Conservation (phyloP, 2,888 invertebrate species). For the Andrena trimmerana region DNA sequence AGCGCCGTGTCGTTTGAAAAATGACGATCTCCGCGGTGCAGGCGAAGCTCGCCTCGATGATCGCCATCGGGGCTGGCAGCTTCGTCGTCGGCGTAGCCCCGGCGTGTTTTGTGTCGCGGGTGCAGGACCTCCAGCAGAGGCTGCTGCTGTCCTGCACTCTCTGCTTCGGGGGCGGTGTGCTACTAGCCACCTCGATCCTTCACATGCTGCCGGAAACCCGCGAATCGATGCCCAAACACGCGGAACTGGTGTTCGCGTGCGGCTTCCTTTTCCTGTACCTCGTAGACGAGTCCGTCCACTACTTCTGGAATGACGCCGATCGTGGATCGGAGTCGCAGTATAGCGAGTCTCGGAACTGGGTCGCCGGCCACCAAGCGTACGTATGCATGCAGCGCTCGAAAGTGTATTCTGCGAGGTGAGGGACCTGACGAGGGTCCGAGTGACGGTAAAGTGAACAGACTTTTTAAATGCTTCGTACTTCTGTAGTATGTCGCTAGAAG, state of each 20-base stretch:
- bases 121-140: constrained; percentile 85
- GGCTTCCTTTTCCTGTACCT: constrained; percentile 91
- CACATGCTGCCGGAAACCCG: constrained; percentile 94
- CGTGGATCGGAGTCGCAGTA: constrained; percentile 2
- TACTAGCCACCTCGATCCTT: constrained; percentile 91
- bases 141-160: constrained; percentile 89
- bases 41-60: constrained; percentile 89
- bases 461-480: too few relatives aligned
- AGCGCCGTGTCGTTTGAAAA: constrained; percentile 24
- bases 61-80: constrained; percentile 89
- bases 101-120: constrained; percentile 87
- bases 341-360: not conserved
- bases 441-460: too few relatives aligned
- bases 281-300: constrained; percentile 91
- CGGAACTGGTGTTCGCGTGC: constrained; percentile 89
- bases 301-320: constrained; percentile 85
- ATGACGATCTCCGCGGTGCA: constrained; percentile 78
- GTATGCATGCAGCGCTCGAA: constrained; percentile 2
- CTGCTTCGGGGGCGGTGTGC: constrained; percentile 93
- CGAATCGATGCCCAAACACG: constrained; percentile 87
- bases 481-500: too few relatives aligned
- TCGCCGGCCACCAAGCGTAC: constrained; percentile 36
- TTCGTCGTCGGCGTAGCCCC: constrained; percentile 90
- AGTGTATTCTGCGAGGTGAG: not conserved
- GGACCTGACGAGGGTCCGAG: too few relatives aligned